Evolutionary conservation across 2,797 vertebrate species (phyloP).

Genomic region (Poecilia picta): DNA sequence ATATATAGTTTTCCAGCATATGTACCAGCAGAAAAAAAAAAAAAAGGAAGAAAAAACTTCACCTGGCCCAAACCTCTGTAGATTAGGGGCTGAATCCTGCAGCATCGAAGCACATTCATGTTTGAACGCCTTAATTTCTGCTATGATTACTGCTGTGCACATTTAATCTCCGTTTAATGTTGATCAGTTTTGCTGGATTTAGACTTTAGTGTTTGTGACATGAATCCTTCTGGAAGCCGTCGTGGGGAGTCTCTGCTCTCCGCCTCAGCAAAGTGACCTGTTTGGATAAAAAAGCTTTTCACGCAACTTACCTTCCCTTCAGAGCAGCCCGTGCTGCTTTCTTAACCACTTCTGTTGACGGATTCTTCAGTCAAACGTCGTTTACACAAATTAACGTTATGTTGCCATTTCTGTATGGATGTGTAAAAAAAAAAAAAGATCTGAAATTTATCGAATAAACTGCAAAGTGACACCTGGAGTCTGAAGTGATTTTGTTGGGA

Average conservation of each 20-base stretch:
- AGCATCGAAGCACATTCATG: constrained; percentile 53
- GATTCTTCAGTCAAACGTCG: constrained; percentile 70
- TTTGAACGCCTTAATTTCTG: constrained; percentile 59
- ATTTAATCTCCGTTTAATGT: constrained; percentile 34
- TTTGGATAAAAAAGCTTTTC: constrained; percentile 56
- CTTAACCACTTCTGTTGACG: constrained; percentile 59
- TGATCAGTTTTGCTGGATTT: constrained; percentile 36
- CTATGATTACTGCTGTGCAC: constrained; percentile 45
- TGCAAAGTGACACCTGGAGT: constrained; percentile 74
- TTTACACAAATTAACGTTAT: constrained; percentile 73
- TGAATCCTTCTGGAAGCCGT: constrained; percentile 39
- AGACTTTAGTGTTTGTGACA: constrained; percentile 44
- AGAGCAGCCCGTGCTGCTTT: constrained; percentile 66
- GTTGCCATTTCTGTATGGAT: constrained; percentile 78
- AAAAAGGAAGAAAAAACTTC: constrained; percentile 20
- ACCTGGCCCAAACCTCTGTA: constrained; percentile 23
- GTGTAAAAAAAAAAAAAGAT: constrained; percentile 49
- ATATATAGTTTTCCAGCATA: constrained; percentile 42
- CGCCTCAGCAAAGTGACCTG: constrained; percentile 53
- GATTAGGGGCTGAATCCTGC: constrained; percentile 54
- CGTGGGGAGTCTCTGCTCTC: constrained; percentile 59
- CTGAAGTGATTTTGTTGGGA: constrained; percentile 42
- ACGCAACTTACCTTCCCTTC: constrained; percentile 61
- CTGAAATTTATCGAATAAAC: constrained; percentile 82
- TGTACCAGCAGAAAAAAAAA: constrained; percentile 16